These are phyloP conservation scores for Thunnus albacares DNA, from an alignment of 2,797 vertebrate genomes.

Conservation along the genomic window DNA sequence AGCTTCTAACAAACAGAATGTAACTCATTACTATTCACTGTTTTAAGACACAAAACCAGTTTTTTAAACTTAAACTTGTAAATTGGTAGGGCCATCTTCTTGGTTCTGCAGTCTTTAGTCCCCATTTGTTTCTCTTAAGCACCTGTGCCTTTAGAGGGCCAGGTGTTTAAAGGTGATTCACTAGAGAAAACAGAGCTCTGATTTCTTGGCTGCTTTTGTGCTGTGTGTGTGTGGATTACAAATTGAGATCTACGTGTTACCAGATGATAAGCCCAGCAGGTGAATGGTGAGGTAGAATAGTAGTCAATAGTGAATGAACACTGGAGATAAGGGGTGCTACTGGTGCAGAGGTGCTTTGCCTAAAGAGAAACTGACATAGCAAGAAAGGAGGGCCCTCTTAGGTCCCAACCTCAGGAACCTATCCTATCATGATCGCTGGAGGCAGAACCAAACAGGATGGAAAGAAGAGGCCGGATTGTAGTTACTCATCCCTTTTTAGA, in stretches of 20 bases:
- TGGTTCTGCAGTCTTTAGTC: conserved; percentile 10
- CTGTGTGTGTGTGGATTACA: background rate
- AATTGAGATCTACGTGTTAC: background rate
- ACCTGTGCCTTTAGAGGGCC: conserved; percentile 45
- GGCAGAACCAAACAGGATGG: background rate
- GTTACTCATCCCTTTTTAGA: too few relatives aligned
- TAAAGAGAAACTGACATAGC: background rate
- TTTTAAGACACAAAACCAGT: conserved; percentile 8
- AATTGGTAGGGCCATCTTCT: background rate
- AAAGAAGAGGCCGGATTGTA: background rate
- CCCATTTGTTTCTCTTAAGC: conserved; percentile 37
- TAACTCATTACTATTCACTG: background rate
- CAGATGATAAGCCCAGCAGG: background rate
- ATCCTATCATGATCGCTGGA: background rate
- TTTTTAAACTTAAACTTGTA: conserved; percentile 10
- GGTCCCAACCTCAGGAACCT: background rate
- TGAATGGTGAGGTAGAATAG: conserved; percentile 24
- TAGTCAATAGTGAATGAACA: conserved; percentile 14
- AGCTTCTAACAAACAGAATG: conserved; percentile 16
- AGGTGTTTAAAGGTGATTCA: conserved; percentile 37
- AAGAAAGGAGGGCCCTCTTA: background rate
- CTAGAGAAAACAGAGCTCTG: conserved; percentile 39
- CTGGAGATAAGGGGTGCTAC: background rate
- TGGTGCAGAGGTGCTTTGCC: background rate
- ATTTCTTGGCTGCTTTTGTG: conserved; percentile 49